phyloP scores from a whole-genome alignment of 2,888 invertebrate genomes.

The Tiliacea citrago region DNA sequence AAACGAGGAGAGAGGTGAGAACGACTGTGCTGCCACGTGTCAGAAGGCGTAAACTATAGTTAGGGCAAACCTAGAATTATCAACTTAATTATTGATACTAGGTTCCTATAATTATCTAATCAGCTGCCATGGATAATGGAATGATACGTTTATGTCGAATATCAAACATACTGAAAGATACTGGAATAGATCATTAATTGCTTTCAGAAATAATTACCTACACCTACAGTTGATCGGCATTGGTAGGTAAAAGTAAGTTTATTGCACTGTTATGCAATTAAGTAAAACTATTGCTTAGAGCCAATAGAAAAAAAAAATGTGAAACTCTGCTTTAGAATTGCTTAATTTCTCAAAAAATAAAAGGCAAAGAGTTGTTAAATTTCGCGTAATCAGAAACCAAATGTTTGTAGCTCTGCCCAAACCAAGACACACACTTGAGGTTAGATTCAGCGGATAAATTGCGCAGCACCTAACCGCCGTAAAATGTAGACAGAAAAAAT shows the following conservation, averaged over 20 bases:
- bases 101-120: slow-evolving; percentile 7
- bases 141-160: background rate
- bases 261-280: background rate
- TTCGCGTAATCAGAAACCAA: no score
- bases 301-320: background rate
- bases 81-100: background rate
- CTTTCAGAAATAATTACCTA: slow-evolving; percentile 1
- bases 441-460: background rate
- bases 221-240: background rate
- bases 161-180: background rate
- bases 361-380: background rate
- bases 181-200: background rate
- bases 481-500: background rate
- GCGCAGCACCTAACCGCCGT: background rate
- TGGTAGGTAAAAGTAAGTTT: background rate
- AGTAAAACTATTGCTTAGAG: background rate
- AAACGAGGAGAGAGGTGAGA: slow-evolving; percentile 10
- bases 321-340: no score
- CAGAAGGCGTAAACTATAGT: background rate
- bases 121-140: background rate
- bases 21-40: background rate
- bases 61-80: slow-evolving; percentile 12
- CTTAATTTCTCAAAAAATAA: no score
- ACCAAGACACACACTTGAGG: background rate
- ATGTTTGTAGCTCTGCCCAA: background rate